Conservation (phyloP, 1,140 invertebrate species). For the Euura saliciscinereae region DNA sequence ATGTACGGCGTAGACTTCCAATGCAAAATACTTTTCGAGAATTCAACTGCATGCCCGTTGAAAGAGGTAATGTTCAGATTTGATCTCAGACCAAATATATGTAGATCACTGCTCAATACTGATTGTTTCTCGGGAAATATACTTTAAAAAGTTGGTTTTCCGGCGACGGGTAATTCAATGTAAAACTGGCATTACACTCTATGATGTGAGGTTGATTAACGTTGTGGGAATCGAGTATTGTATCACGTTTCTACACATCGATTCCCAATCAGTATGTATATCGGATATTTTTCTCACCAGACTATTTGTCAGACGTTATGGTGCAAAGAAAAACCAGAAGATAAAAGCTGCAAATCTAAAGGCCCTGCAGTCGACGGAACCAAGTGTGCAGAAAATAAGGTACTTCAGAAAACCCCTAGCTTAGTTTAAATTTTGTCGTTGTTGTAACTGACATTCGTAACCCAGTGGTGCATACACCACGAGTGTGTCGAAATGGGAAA, state of each 20-base stretch:
- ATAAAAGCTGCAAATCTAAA: slow-evolving; percentile 62
- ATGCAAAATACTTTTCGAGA: slow-evolving; percentile 61
- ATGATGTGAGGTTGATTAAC: no score
- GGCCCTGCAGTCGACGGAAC: slow-evolving; percentile 72
- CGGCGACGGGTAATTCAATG: no score
- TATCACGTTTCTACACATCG: no score
- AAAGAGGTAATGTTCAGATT: background rate
- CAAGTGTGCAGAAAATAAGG: slow-evolving; percentile 66
- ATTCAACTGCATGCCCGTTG: slow-evolving; percentile 51
- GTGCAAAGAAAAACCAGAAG: slow-evolving; percentile 57
- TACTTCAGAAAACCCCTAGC: slow-evolving; percentile 28
- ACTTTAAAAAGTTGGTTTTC: background rate
- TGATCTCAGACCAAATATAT: no score
- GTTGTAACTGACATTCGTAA: slow-evolving; percentile 1
- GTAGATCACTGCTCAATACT: no score
- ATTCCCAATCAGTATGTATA: no score
- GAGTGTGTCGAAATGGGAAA: slow-evolving; percentile 69
- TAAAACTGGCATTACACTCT: no score
- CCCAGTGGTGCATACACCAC: slow-evolving; percentile 71
- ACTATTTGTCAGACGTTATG: slow-evolving; percentile 63
- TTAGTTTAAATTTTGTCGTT: background rate
- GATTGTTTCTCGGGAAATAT: no score
- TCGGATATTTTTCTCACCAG: background rate
- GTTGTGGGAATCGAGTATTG: no score
- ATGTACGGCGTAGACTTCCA: slow-evolving; percentile 74